These are phyloP conservation scores for Centropyge bicolor DNA, from an alignment of 2,797 vertebrate genomes.

Conservation along the genomic window DNA sequence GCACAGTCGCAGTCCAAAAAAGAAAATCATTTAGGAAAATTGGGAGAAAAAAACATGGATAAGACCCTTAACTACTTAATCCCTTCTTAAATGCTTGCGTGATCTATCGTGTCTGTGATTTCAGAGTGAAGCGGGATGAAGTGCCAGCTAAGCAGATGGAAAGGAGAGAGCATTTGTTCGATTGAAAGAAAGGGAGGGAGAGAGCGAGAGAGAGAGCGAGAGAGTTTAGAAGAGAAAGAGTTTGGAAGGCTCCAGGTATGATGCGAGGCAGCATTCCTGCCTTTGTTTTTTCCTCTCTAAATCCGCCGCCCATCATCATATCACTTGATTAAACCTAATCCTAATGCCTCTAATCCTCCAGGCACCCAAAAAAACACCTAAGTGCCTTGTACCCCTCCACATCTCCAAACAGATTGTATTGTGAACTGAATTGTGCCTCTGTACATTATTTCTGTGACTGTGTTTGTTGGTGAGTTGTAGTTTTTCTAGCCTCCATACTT, in stretches of 20 bases:
- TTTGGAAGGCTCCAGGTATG: conserved; percentile 56
- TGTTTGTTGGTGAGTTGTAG: conserved; percentile 19
- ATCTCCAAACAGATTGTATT: conserved; percentile 56
- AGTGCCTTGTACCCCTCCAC: conserved; percentile 46
- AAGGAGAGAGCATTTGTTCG: conserved; percentile 55
- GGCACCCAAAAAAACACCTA: conserved; percentile 51
- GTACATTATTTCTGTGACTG: conserved; percentile 4
- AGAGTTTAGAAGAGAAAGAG: conserved; percentile 42
- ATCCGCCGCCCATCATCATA: conserved; percentile 67
- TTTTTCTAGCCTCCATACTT: conserved; percentile 25
- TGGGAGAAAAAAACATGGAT: conserved; percentile 62
- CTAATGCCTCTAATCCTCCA: conserved; percentile 71
- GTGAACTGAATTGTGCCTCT: conserved; percentile 9
- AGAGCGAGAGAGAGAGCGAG: conserved; percentile 21
- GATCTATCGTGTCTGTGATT: conserved; percentile 71
- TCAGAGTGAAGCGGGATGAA: conserved; percentile 46
- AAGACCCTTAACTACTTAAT: conserved; percentile 76
- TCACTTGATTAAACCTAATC: conserved; percentile 77
- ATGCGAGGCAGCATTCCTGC: conserved; percentile 26
- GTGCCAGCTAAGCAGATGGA: conserved; percentile 54
- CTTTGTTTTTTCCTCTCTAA: conserved; percentile 57
- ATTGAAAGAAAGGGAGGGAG: conserved; percentile 44
- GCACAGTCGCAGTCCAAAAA: conserved; percentile 36
- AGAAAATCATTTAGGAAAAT: conserved; percentile 75
- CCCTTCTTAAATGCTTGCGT: conserved; percentile 76